These are phyloP conservation scores for Synanthedon myopaeformis DNA, from an alignment of 2,888 invertebrate genomes.

Conservation along the genomic window DNA sequence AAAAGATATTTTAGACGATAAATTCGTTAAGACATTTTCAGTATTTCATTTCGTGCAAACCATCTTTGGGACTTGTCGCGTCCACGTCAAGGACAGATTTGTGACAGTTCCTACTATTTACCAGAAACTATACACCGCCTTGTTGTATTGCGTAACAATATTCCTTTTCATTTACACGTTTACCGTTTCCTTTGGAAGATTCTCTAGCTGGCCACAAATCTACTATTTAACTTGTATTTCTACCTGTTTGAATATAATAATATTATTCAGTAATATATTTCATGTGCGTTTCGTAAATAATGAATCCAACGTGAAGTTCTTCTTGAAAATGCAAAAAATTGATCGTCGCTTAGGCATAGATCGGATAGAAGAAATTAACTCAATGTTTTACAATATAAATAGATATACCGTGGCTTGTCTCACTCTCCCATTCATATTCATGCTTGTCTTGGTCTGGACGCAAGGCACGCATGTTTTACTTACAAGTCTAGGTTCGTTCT, in stretches of 20 bases:
- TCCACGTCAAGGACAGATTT: constrained; percentile 28
- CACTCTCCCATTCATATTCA: background rate
- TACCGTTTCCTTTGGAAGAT: background rate
- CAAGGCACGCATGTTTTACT: background rate
- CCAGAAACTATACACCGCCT: constrained; percentile 27
- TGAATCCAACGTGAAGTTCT: constrained; percentile 25
- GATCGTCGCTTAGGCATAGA: constrained; percentile 19
- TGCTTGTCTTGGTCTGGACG: background rate
- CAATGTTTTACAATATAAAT: background rate
- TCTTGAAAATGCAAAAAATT: constrained; percentile 33
- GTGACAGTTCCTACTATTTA: constrained; percentile 25
- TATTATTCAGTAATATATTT: constrained; percentile 9
- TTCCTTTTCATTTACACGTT: background rate
- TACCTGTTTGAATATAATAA: background rate
- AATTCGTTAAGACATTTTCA: constrained; percentile 22
- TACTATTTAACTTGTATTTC: background rate
- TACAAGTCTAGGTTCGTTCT: background rate
- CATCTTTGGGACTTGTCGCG: constrained; percentile 29
- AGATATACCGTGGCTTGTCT: background rate
- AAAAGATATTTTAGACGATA: constrained; percentile 31
- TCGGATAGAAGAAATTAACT: background rate
- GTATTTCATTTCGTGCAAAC: constrained; percentile 23
- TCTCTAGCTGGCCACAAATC: background rate
- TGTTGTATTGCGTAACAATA: background rate
- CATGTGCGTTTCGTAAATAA: constrained; percentile 34